Evolutionary conservation across 2,888 invertebrate species (phyloP), one percentile per base, ranked within the genome.

Genomic region (Acleris sparsana): DNA sequence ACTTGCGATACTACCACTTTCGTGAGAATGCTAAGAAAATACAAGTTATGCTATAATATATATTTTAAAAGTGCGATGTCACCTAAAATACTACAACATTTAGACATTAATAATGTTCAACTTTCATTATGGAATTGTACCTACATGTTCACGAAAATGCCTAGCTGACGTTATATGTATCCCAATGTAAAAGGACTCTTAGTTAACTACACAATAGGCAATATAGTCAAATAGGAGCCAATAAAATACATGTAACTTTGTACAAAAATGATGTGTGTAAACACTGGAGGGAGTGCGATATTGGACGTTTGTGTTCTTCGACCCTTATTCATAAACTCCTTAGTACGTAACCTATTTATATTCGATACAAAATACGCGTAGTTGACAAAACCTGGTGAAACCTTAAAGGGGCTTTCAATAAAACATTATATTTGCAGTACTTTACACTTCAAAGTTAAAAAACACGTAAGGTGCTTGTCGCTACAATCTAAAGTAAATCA

Each of bases 281-380:
- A 88, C 87, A 91, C 85, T 92, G 92, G 92, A 92, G 92, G 92
- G 92, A 92, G 91, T 89, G 90, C 89, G 92, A 92, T 89, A 90
- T 87, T 92, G 92, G 92, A 92, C 92, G 92, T 89, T 85, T 85
- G 83, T 80, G 83, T 85, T 85, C 76, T 77, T 80, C 78, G 78
- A 84, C 85, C 83, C 85, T 85, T 84, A 85, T 86, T 79, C 81
- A 73, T 79, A 79, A 74, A 75, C 72, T 78, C 72, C 76, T 79
- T 81, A 79, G 77, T 75, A 70, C 64, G 61, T 53, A 67, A 61
- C 61, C 49, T 70, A 70, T 66, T 60, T 39, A 18, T 64, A 69
- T 60, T 49, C 43, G 25, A 67, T 56, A 60, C 29, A 52, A 60
- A 58, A 59, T 65, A 46, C 46, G 16, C 46, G 25, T 68, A 71